These are phyloP conservation scores for Agrypnus murinus DNA, from an alignment of 2,888 invertebrate species.

Conservation along the genomic window DNA sequence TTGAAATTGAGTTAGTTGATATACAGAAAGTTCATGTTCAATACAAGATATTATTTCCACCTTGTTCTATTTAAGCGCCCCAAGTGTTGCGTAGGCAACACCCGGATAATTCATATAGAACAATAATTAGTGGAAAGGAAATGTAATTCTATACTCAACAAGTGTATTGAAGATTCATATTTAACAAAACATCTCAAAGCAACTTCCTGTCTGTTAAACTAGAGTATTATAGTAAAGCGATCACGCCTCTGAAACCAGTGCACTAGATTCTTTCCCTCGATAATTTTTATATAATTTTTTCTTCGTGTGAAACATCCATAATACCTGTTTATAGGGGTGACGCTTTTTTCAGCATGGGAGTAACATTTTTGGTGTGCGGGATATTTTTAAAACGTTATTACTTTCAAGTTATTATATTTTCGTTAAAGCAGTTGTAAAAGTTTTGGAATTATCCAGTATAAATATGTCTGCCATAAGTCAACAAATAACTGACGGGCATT, in stretches of 20 bases:
- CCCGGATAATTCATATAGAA: constrained; percentile 34
- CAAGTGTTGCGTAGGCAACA: constrained; percentile 23
- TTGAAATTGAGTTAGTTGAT: constrained; percentile 9
- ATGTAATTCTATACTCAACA: constrained; percentile 51
- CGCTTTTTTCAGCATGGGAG: too few relatives aligned
- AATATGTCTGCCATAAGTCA: constrained; percentile 30
- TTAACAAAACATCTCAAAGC: constrained; percentile 47
- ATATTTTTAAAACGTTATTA: too few relatives aligned
- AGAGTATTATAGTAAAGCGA: too few relatives aligned
- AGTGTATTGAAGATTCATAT: constrained; percentile 43
- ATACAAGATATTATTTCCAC: constrained; percentile 23
- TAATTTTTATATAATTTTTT: constrained; percentile 9
- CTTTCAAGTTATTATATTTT: too few relatives aligned
- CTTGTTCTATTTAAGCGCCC: constrained; percentile 23
- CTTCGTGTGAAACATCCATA: too few relatives aligned
- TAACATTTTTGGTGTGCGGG: too few relatives aligned
- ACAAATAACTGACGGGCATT: constrained; percentile 12
- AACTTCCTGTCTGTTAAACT: constrained; percentile 44
- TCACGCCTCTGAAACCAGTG: constrained; percentile 13
- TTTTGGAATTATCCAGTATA: constrained; percentile 32
- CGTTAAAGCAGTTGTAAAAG: constrained; percentile 31
- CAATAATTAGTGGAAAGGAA: constrained; percentile 50
- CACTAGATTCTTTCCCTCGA: constrained; percentile 1
- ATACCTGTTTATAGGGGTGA: too few relatives aligned
- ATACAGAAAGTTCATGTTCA: not conserved